Base-by-base conservation (phyloP, 92 coral and sea anemone species). In the Epizoanthus fatuus region DNA sequence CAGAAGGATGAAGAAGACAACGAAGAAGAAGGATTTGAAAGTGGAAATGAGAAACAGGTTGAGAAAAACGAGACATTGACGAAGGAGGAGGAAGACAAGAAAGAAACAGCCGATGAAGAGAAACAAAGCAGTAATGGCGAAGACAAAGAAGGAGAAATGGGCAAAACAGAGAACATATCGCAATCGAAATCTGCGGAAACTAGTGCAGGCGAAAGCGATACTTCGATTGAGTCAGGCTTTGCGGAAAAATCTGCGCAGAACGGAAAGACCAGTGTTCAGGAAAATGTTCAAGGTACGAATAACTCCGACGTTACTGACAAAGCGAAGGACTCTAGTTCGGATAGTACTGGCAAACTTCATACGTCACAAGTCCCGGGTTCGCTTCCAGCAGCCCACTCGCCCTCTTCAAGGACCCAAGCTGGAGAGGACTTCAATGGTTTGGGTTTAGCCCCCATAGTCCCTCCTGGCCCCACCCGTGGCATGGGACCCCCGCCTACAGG, bases 21-120 rank as follows among this genome's bases (percentile, higher is more conserved):
- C 29, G 81, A 81, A 11, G 17, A 74, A 22, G 91, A 81, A 16
- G 60, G 63, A n/a, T 53, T 29, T 49, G 3, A 15, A 15, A 57
- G 32, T 35, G 47, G 32, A 9, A 55, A 45, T 54, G 42, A 39
- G 6, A 45, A 58, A 45, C 60, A 88, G 44, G 39, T 12, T 1
- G 74, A 16, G 1, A 59, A 15, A 15, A 62, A 73, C 54, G 40
- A 20, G 63, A 56, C 42, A 57, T 39, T 38, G 14, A 22, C 45
- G 22, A 82, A 16, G 60, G 74, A 20, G 1, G 63, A 53, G 32
- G 81, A 53, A 25, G 25, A 20, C 17, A 69, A 56, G 7, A 49
- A 47, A 3, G 77, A 57, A 82, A 64, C 58, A 20, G 39, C 15
- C 11, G 42, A 70, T 53, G 45, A 35, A 17, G 14, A 45, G 45